Percentiles rank a stretch among this genome's conserved stretches.
phyloP scores from a whole-genome alignment of 2,888 invertebrate genomes.

The Synanthedon andrenaeformis region DNA sequence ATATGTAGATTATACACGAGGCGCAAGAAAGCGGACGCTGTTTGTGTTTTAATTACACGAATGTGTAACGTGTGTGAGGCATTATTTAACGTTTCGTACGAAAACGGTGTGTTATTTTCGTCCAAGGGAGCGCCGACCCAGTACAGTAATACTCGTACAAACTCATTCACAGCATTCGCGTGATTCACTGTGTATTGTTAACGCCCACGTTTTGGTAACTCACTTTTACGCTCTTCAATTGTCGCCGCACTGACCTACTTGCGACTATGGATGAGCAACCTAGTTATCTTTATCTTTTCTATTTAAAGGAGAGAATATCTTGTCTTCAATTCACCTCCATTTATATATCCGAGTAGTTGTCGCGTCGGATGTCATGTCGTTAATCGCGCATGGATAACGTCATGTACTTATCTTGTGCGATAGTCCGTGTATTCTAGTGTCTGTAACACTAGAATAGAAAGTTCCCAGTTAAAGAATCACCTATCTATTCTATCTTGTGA shows the following conservation, averaged over 20 bases:
- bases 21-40: background rate
- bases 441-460: no score
- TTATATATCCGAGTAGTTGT: constrained; percentile 1
- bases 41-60: background rate
- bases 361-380: constrained; percentile 1
- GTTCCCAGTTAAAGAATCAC: no score
- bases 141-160: constrained; percentile 19
- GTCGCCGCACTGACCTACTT: constrained; percentile 26
- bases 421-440: no score
- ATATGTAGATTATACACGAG: background rate
- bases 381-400: no score
- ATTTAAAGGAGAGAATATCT: constrained; percentile 12
- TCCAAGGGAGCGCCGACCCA: constrained; percentile 47
- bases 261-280: constrained; percentile 14
- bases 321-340: background rate
- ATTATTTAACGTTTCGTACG: constrained; percentile 1
- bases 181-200: constrained; percentile 54
- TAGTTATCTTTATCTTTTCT: constrained; percentile 20
- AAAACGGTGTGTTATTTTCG: constrained; percentile 34
- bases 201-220: constrained; percentile 28
- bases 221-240: constrained; percentile 16
- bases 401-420: no score
- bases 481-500: no score
- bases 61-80: background rate
- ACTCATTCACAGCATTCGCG: constrained; percentile 39